A percentile compares a stretch with the other conserved stretches of the same genome.
These are phyloP conservation scores for Campylomormyrus numenius DNA, from an alignment of 2,113 vertebrate species.

Conservation along the genomic window DNA sequence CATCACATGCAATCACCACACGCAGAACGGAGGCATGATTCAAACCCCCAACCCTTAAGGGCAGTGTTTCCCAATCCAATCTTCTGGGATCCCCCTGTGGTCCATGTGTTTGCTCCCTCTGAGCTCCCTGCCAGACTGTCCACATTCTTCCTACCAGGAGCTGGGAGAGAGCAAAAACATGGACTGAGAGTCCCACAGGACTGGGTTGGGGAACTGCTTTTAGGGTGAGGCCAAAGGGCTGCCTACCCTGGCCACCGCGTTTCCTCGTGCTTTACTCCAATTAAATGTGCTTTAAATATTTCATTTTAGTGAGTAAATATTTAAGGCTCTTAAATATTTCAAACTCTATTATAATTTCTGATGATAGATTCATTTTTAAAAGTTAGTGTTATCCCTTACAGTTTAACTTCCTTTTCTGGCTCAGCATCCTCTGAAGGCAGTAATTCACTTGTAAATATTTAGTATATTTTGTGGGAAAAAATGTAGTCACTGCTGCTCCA, in stretches of 20 bases:
- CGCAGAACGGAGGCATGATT: neutral
- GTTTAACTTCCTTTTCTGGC: neutral
- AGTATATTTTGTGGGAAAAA: neutral
- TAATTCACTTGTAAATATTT: neutral
- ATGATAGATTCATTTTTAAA: neutral
- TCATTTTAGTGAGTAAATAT: neutral
- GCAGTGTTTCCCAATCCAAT: neutral
- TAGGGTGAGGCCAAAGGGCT: neutral
- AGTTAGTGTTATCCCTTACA: neutral
- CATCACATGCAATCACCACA: neutral
- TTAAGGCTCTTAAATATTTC: neutral
- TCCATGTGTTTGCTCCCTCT: neutral
- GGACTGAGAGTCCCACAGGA: neutral
- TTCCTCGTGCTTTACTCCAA: neutral
- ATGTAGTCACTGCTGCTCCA: neutral
- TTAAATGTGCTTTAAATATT: constrained; percentile 1
- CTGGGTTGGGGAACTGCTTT: neutral
- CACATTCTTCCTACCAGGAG: neutral
- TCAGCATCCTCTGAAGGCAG: neutral
- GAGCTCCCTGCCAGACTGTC: neutral
- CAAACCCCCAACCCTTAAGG: neutral
- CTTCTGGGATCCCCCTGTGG: neutral
- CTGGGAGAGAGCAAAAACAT: neutral
- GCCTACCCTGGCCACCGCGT: neutral
- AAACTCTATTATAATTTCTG: neutral